Base-by-base conservation (phyloP, 2,113 vertebrate genomes). In the Euleptes europaea region DNA sequence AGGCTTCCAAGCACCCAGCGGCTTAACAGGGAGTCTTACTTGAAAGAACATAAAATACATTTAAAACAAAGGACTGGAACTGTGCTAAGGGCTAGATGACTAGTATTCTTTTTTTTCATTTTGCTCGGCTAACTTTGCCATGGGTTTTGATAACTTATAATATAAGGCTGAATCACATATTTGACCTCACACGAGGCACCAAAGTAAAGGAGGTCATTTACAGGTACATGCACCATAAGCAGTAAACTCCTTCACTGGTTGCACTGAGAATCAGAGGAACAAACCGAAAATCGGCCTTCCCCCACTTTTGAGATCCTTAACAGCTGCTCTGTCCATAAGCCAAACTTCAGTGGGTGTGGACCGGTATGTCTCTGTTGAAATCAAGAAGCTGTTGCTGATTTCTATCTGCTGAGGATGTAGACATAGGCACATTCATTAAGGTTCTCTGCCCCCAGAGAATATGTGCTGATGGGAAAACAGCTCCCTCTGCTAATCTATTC, bases 391-490 rank as follows among this genome's bases (percentile, higher is more conserved):
- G 23, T 72, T 5, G 28, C 65, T 65, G 84, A 21, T 0, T 1
- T 49, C 3, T 57, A 80, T 33, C 78, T 83, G 49, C 57, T 77
- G 49, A 89, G 65, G 78, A 82, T 49, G n/a, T 90, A 11, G 51
- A 47, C 54, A 49, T 47, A 31, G 17, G 80, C 74, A 69, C 21
- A 83, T 82, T 57, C 65, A 49, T 3, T 4, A 78, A 3, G 28
- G 80, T 86, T 86, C 86, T 49, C 51, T 73, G 2, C 47, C 86
- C 82, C 69, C 14, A 82, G 63, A 81, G 81, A 91, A 90, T 2
- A 89, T 13, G 11, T 71, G 70, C 82, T 87, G 79, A 75, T 26
- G 77, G 49, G 65, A 82, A 33, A 11, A 49, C 42, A 66, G 44
- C 57, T 51, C 7, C 54, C 54, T 83, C 3, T 84, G 47, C 73